phyloP scores from a whole-genome alignment of 2,113 vertebrate species.

The Ciconia boyciana region DNA sequence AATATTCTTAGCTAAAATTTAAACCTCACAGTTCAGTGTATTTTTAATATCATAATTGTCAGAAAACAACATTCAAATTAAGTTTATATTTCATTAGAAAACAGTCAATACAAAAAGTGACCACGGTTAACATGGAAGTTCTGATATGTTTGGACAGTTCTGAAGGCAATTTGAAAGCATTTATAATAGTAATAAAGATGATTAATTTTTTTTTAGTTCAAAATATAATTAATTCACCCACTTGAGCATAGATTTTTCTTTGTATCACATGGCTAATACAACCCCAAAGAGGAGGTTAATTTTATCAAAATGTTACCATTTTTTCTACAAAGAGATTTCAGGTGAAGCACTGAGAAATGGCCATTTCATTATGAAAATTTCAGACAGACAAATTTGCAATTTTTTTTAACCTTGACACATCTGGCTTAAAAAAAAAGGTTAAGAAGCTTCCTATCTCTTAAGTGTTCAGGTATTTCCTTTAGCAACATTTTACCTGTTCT shows the following conservation, averaged over 20 bases:
- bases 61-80: background rate
- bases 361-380: background rate
- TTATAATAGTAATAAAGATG: background rate
- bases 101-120: background rate
- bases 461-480: background rate
- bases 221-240: background rate
- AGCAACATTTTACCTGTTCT: constrained; percentile 86
- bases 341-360: background rate
- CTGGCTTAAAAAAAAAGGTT: background rate
- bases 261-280: background rate
- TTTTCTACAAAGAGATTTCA: background rate
- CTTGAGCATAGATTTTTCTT: background rate
- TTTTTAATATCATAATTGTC: background rate
- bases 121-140: background rate
- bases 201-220: background rate
- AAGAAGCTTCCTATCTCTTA: background rate
- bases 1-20: background rate
- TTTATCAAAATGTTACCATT: background rate
- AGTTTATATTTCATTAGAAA: background rate
- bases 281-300: background rate
- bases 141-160: background rate
- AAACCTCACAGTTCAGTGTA: background rate
- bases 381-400: background rate
- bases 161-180: background rate
- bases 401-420: background rate